A percentile compares a stretch with the other conserved stretches of the same genome.
These are phyloP conservation scores for Drosophila anceps DNA, from an alignment of 2,888 invertebrate genomes.

Conservation along the genomic window DNA sequence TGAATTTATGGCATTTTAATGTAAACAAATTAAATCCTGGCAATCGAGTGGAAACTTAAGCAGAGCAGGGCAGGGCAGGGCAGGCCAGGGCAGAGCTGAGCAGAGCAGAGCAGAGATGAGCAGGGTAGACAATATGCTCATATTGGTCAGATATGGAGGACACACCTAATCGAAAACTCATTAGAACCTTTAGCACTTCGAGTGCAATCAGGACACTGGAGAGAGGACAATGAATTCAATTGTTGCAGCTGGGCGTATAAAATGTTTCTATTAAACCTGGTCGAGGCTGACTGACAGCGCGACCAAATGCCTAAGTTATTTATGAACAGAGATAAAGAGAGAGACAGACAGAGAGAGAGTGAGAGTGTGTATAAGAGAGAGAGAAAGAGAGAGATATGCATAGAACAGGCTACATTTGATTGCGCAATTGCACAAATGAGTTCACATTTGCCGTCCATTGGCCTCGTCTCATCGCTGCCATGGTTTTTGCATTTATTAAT, in stretches of 20 bases:
- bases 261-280: slow-evolving; percentile 71
- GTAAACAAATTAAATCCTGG: slow-evolving; percentile 67
- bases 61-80: too few relatives aligned
- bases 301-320: slow-evolving; percentile 55
- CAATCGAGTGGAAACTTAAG: slow-evolving; percentile 61
- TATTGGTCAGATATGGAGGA: slow-evolving; percentile 47
- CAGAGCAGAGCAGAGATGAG: background rate
- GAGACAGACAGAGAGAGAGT: background rate
- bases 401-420: slow-evolving; percentile 27
- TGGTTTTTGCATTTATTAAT: slow-evolving; percentile 85
- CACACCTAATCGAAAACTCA: slow-evolving; percentile 79
- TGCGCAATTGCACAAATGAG: slow-evolving; percentile 14
- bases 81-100: background rate
- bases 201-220: slow-evolving; percentile 39
- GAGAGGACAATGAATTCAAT: slow-evolving; percentile 52
- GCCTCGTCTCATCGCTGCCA: slow-evolving; percentile 62
- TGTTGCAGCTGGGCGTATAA: slow-evolving; percentile 73
- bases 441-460: slow-evolving; percentile 26
- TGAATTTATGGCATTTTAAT: slow-evolving; percentile 76
- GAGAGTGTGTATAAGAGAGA: background rate
- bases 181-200: slow-evolving; percentile 48
- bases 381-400: background rate
- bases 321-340: slow-evolving; percentile 7
- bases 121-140: slow-evolving; percentile 42
- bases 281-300: slow-evolving; percentile 68